Percentiles rank a stretch among this genome's conserved stretches.
Evolutionary conservation across 2,888 invertebrate species (phyloP).

Genomic region (Aspidapion aeneum): DNA sequence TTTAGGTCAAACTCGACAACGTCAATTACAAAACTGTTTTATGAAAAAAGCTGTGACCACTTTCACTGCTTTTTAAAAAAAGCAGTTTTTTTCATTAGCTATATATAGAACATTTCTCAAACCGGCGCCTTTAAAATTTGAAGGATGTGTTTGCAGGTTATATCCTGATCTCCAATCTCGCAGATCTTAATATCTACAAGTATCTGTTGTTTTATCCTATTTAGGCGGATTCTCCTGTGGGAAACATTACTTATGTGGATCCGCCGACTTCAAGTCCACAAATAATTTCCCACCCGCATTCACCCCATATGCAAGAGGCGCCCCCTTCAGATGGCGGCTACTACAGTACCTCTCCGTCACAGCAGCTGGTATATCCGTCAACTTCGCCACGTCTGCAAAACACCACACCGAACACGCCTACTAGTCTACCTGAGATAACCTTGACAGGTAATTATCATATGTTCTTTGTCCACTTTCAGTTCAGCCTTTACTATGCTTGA

Average conservation of each 20-base stretch:
- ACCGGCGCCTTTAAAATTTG: too few relatives aligned
- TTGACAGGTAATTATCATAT: constrained; percentile 68
- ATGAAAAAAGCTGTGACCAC: too few relatives aligned
- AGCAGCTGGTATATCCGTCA: constrained; percentile 52
- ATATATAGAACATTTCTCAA: too few relatives aligned
- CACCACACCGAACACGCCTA: constrained; percentile 70
- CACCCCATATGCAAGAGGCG: constrained; percentile 26
- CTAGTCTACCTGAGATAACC: constrained; percentile 77
- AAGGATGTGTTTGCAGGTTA: too few relatives aligned
- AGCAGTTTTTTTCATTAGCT: too few relatives aligned
- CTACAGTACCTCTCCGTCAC: constrained; percentile 59
- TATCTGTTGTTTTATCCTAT: too few relatives aligned
- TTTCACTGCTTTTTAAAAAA: too few relatives aligned
- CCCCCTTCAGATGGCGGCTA: constrained; percentile 51
- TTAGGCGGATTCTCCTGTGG: constrained; percentile 50
- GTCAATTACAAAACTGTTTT: too few relatives aligned
- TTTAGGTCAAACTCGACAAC: too few relatives aligned
- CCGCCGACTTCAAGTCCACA: constrained; percentile 34
- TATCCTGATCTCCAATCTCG: too few relatives aligned
- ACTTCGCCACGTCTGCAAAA: constrained; percentile 50
- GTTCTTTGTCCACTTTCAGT: too few relatives aligned
- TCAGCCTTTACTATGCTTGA: constrained; percentile 16
- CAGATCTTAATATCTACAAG: too few relatives aligned
- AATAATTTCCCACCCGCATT: constrained; percentile 33
- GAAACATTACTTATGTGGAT: constrained; percentile 39